phyloP scores from a whole-genome alignment of 1,140 invertebrate genomes.

The Calephelis nemesis region DNA sequence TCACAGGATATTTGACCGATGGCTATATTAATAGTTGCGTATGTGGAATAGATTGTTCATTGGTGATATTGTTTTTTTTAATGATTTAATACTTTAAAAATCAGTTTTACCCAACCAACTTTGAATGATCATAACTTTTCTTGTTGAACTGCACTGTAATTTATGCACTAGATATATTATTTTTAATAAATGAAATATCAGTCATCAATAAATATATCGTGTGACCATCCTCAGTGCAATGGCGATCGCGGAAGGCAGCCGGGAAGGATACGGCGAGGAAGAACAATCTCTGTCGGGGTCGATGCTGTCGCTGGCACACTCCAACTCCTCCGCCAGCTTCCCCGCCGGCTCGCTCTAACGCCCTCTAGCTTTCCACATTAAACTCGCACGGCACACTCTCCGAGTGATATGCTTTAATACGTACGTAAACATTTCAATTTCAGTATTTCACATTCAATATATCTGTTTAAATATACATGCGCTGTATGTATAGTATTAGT shows the following conservation, averaged over 20 bases:
- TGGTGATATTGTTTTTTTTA: too few species aligned
- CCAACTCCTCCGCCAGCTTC: constrained; percentile 94
- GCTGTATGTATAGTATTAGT: constrained; percentile 8
- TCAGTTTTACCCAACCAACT: too few species aligned
- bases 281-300: constrained; percentile 95
- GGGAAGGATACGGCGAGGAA: constrained; percentile 91
- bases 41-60: too few species aligned
- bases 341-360: constrained; percentile 90
- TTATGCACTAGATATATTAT: too few species aligned
- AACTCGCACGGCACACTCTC: constrained; percentile 13
- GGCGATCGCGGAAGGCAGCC: constrained; percentile 93
- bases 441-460: constrained; percentile 16
- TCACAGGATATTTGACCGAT: too few species aligned
- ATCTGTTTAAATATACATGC: constrained; percentile 1
- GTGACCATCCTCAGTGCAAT: constrained; percentile 84
- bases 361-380: constrained; percentile 22
- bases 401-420: neutral
- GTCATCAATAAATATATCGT: too few species aligned
- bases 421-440: constrained; percentile 17
- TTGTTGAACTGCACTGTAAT: too few species aligned
- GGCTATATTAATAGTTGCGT: too few species aligned
- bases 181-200: too few species aligned
- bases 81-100: too few species aligned
- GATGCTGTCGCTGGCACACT: constrained; percentile 95
- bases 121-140: too few species aligned